Percentiles rank a stretch among this genome's conserved stretches.
These are phyloP conservation scores for Acrocyrtus sp. DNA, from an alignment of 2,888 invertebrate species.

Conservation along the genomic window DNA sequence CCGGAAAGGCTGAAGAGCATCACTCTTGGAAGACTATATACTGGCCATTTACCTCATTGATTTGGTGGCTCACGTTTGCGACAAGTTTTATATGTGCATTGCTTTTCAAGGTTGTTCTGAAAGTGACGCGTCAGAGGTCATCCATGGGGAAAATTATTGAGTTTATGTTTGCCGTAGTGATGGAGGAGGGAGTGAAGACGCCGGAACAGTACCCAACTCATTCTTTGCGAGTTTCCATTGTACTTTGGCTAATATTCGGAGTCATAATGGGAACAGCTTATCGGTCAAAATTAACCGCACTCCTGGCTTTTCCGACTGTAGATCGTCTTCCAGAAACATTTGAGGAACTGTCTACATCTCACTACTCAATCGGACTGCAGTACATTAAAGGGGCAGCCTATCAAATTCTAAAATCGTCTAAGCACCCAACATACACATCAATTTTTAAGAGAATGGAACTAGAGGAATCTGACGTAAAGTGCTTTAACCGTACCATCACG, in stretches of 20 bases:
- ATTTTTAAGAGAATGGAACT: conserved; percentile 57
- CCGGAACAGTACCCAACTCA: conserved; percentile 23
- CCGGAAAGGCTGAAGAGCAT: conserved; percentile 41
- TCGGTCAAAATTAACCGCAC: conserved; percentile 51
- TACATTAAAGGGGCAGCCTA: conserved; percentile 58
- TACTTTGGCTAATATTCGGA: conserved; percentile 50
- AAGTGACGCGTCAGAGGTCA: not conserved
- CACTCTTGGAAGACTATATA: conserved; percentile 53
- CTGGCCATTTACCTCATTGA: conserved; percentile 38
- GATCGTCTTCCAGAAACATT: conserved; percentile 52
- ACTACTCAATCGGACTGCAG: conserved; percentile 52
- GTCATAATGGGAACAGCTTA: conserved; percentile 52
- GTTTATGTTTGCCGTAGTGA: conserved; percentile 41
- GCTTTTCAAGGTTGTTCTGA: conserved; percentile 22
- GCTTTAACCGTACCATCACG: conserved; percentile 43
- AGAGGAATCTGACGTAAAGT: conserved; percentile 52
- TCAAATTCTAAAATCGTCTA: conserved; percentile 53
- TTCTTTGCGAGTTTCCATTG: conserved; percentile 30
- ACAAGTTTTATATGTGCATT: conserved; percentile 1
- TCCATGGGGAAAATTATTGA: conserved; percentile 11
- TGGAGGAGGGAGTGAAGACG: conserved; percentile 44
- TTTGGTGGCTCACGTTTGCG: conserved; percentile 39
- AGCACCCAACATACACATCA: conserved; percentile 55
- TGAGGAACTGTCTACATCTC: conserved; percentile 49
- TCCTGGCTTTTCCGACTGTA: conserved; percentile 54